Conservation (phyloP, 2,113 vertebrate genomes). For the Leucopsar rothschildi region DNA sequence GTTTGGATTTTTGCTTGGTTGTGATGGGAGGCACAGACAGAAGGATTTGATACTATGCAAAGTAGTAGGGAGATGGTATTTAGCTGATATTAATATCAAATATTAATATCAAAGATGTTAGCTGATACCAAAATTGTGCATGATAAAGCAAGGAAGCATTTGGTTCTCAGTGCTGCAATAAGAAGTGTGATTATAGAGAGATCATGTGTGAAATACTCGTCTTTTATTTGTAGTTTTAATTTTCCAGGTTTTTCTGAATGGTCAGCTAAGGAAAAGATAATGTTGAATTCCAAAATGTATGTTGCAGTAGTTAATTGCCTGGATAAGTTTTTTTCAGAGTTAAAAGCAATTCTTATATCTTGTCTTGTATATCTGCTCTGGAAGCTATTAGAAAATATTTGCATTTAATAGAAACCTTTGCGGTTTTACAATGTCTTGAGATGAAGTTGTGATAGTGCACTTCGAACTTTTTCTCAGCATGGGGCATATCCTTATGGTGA, state of each 20-base stretch:
- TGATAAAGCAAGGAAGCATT: neutral
- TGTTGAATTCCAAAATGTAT: neutral
- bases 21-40: neutral
- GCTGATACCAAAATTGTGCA: neutral
- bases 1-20: neutral
- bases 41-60: neutral
- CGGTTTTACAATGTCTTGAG: neutral
- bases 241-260: neutral
- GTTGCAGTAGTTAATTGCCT: neutral
- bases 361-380: neutral
- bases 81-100: neutral
- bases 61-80: neutral
- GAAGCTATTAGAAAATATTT: neutral
- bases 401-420: neutral
- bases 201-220: neutral
- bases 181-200: neutral
- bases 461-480: neutral
- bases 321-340: neutral
- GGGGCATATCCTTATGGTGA: neutral
- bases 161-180: neutral
- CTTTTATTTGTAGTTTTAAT: neutral
- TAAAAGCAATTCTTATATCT: neutral
- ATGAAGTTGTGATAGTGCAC: neutral
- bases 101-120: neutral
- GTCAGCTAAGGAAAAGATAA: neutral